Percentiles rank a stretch among this genome's conserved stretches.
phyloP scores from a whole-genome alignment of 92 coral and sea anemone genomes.

The Chrysogorgia sp. region DNA sequence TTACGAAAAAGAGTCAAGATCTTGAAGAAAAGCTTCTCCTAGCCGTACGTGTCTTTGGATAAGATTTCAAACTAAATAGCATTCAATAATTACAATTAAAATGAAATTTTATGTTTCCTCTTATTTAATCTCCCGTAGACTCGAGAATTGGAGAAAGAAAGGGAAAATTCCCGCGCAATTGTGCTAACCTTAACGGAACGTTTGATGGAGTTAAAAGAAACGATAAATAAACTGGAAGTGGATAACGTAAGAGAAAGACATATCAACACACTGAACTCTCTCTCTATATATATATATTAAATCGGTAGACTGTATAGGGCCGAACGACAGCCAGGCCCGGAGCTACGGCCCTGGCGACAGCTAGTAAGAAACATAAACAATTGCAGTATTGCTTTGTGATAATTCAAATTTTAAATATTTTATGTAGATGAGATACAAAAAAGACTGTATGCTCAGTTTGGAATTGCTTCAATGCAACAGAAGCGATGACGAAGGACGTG shows the following conservation, averaged over 20 bases:
- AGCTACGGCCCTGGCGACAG: too few species aligned
- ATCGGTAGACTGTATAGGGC: too few species aligned
- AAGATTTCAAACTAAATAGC: too few species aligned
- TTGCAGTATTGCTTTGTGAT: background rate
- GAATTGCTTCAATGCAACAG: conserved; percentile 92
- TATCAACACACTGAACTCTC: background rate
- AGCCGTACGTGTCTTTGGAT: conserved; percentile 47
- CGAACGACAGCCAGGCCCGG: too few species aligned
- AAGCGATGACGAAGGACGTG: conserved; percentile 70
- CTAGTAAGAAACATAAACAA: too few species aligned
- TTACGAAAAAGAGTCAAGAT: conserved; percentile 75
- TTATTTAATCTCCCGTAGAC: background rate
- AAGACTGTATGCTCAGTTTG: conserved; percentile 83
- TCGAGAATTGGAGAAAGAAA: conserved; percentile 67
- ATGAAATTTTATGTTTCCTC: background rate
- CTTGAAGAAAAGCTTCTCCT: conserved; percentile 79
- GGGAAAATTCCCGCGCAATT: conserved; percentile 65
- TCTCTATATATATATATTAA: too few species aligned
- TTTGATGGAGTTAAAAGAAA: conserved; percentile 79
- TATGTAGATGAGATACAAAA: conserved; percentile 78
- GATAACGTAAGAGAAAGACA: conserved; percentile 60
- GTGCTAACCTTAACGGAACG: conserved; percentile 81
- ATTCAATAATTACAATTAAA: background rate
- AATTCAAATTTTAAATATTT: background rate
- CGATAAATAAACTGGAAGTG: conserved; percentile 81